Percentiles rank a stretch among this genome's conserved stretches.
These are phyloP conservation scores for Tenthredo scrophulariae DNA, from an alignment of 2,888 invertebrate species.

Conservation along the genomic window DNA sequence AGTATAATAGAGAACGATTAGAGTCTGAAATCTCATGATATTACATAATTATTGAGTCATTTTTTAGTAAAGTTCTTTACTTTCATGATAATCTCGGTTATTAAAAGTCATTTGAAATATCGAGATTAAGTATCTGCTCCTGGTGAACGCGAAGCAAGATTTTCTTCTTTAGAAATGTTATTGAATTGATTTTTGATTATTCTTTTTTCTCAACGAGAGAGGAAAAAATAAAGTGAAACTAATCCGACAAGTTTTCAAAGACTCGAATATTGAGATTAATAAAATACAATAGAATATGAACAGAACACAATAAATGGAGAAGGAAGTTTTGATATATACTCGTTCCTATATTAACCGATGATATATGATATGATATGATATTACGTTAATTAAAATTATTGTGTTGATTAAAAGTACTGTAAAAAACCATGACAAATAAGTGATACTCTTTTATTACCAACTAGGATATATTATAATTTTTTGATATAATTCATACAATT, in stretches of 20 bases:
- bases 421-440: slow-evolving; percentile 33
- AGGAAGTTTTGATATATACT: background rate
- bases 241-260: background rate
- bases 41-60: background rate
- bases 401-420: background rate
- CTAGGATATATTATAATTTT: background rate
- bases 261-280: background rate
- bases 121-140: too few relatives aligned
- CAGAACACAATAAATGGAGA: background rate
- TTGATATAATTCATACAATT: background rate
- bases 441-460: slow-evolving; percentile 13
- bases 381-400: slow-evolving; percentile 1
- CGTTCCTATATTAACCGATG: background rate
- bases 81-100: background rate
- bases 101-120: background rate
- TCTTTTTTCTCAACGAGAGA: background rate
- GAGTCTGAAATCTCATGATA: background rate
- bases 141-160: too few relatives aligned
- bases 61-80: background rate
- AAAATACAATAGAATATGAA: background rate
- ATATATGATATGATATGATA: slow-evolving; percentile 7
- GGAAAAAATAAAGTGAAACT: background rate
- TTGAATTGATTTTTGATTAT: background rate
- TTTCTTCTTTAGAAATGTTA: too few relatives aligned
- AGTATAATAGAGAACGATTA: background rate